Percentiles rank a stretch among this genome's conserved stretches.
phyloP scores from a whole-genome alignment of 2,888 invertebrate genomes.

The Ectemnius cavifrons region DNA sequence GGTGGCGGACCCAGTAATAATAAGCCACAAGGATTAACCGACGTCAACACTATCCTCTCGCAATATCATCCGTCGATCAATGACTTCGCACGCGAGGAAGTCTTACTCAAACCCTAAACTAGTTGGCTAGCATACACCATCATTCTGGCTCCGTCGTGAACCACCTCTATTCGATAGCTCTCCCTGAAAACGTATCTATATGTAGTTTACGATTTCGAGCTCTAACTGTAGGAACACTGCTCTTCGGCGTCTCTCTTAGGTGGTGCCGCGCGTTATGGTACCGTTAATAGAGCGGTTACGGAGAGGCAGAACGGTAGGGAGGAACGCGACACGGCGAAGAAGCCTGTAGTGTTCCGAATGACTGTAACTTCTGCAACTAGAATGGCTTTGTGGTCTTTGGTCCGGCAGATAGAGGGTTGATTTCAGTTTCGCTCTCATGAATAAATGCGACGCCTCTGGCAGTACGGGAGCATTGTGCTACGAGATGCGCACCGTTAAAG shows the following conservation, averaged over 20 bases:
- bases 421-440: constrained; percentile 13
- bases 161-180: too few relatives aligned
- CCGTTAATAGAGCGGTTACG: too few relatives aligned
- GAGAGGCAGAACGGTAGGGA: too few relatives aligned
- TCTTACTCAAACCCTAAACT: constrained; percentile 68
- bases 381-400: constrained; percentile 4
- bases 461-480: constrained; percentile 5
- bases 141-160: too few relatives aligned
- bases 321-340: too few relatives aligned
- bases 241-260: too few relatives aligned
- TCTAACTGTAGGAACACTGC: too few relatives aligned
- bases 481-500: constrained; percentile 22
- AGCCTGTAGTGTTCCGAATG: too few relatives aligned
- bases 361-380: not conserved
- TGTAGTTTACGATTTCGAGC: too few relatives aligned
- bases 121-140: too few relatives aligned
- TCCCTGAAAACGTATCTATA: too few relatives aligned
- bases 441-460: constrained; percentile 17
- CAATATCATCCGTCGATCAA: constrained; percentile 63
- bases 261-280: too few relatives aligned
- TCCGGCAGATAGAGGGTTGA: constrained; percentile 9
- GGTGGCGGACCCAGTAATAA: constrained; percentile 57
- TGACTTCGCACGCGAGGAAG: constrained; percentile 68
- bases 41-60: constrained; percentile 53
- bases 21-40: constrained; percentile 56